Evolutionary conservation across 2,113 vertebrate genomes (phyloP).

Genomic region (Xenopus laevis): DNA sequence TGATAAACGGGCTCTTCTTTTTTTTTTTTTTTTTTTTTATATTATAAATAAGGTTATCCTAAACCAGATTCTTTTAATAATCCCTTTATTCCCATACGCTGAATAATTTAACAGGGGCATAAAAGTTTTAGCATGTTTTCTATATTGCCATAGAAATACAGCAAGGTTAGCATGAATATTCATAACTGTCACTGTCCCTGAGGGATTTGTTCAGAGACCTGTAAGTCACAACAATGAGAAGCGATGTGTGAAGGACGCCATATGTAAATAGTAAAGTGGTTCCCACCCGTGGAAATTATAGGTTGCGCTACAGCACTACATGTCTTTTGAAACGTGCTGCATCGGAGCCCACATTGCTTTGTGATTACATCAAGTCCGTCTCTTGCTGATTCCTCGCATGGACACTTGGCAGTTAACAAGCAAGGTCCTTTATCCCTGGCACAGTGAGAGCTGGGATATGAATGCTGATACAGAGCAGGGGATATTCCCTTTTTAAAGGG

Average conservation of each 20-base stretch:
- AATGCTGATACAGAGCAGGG: too few species aligned
- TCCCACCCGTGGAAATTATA: conserved; percentile 2
- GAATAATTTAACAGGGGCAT: conserved; percentile 25
- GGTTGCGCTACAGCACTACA: not conserved
- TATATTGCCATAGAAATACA: conserved; percentile 30
- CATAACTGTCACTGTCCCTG: conserved; percentile 6
- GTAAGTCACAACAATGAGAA: not conserved
- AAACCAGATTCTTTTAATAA: not conserved
- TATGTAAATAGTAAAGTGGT: not conserved
- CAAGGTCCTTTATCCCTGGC: too few species aligned
- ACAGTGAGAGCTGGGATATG: too few species aligned
- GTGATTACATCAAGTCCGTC: too few species aligned
- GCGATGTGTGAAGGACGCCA: not conserved
- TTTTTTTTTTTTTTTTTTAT: too few species aligned
- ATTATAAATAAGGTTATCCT: too few species aligned
- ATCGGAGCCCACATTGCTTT: too few species aligned
- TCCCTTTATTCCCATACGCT: conserved; percentile 3
- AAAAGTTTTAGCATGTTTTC: conserved; percentile 22
- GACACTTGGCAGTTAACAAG: too few species aligned
- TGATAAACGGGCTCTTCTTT: too few species aligned
- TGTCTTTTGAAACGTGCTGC: too few species aligned
- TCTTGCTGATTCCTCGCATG: too few species aligned
- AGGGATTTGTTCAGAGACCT: not conserved
- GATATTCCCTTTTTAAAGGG: too few species aligned
- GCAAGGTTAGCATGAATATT: conserved; percentile 25